Conservation (phyloP, 2,888 invertebrate genomes). For the Zaprionus obscuricornis region DNA sequence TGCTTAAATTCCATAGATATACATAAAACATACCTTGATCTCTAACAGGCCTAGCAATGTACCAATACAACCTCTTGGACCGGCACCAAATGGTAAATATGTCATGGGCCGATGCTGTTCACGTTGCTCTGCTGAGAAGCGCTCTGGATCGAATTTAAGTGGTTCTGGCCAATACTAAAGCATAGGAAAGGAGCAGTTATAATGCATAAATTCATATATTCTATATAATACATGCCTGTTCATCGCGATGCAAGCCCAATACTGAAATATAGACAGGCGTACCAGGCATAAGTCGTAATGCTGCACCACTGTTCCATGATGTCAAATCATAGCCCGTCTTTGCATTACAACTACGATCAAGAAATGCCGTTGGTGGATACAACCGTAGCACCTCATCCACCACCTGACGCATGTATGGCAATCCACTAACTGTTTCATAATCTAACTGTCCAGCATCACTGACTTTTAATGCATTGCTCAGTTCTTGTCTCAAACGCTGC, state of each 20-base stretch:
- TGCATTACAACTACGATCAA: conserved; percentile 79
- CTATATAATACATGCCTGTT: conserved; percentile 47
- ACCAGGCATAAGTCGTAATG: conserved; percentile 61
- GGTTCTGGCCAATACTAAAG: conserved; percentile 79
- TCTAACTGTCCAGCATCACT: conserved; percentile 73
- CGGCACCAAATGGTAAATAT: conserved; percentile 78
- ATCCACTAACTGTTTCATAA: conserved; percentile 82
- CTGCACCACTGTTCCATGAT: conserved; percentile 46
- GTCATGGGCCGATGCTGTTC: conserved; percentile 65
- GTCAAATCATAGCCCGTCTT: conserved; percentile 65
- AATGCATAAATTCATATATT: rapidly evolving
- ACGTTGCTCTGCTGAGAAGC: conserved; percentile 74
- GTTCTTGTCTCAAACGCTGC: conserved; percentile 80
- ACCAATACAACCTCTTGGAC: conserved; percentile 79
- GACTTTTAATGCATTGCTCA: conserved; percentile 67
- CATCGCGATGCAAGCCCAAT: conserved; percentile 78
- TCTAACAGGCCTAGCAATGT: conserved; percentile 76
- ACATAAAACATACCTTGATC: conserved; percentile 49
- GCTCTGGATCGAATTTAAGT: conserved; percentile 75
- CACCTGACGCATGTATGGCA: conserved; percentile 83
- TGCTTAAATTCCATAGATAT: not conserved
- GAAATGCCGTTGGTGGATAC: conserved; percentile 80
- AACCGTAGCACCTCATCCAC: conserved; percentile 79
- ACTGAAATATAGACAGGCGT: conserved; percentile 80
- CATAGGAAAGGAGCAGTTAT: not conserved